Percentiles rank a stretch among this genome's conserved stretches.
Conservation (phyloP, 2,113 vertebrate genomes). For the Pheucticus melanocephalus region DNA sequence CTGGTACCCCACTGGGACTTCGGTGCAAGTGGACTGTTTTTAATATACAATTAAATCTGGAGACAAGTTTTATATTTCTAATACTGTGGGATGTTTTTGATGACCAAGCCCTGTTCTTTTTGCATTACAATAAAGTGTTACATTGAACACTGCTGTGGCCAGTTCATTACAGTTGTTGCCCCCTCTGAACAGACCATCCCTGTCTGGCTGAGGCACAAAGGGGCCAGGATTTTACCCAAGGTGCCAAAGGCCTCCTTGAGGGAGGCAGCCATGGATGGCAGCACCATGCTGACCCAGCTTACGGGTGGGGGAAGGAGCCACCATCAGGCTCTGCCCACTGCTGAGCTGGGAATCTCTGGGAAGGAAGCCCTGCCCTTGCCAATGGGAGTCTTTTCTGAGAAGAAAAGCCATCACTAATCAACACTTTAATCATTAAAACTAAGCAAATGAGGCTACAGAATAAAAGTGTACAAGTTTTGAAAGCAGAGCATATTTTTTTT, state of each 20-base stretch:
- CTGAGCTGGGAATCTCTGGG: neutral
- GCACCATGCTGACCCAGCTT: neutral
- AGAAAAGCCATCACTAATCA: neutral
- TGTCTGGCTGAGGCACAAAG: neutral
- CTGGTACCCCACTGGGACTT: neutral
- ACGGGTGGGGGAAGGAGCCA: accelerated
- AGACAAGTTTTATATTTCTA: neutral
- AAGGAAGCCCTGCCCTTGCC: neutral
- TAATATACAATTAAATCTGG: neutral
- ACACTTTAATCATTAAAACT: neutral
- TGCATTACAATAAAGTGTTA: neutral
- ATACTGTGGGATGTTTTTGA: neutral
- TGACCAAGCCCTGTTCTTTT: neutral
- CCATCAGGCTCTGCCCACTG: too few species aligned
- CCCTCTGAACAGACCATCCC: neutral
- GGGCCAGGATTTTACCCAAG: neutral
- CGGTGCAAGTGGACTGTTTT: neutral
- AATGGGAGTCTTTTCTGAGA: neutral
- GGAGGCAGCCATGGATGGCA: too few species aligned
- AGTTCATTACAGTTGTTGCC: neutral
- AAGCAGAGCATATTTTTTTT: conserved; percentile 16
- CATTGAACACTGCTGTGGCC: accelerated
- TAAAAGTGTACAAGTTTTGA: neutral
- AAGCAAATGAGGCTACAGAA: neutral
- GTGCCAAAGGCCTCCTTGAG: neutral